Evolutionary conservation across 2,113 vertebrate genomes (phyloP), one percentile per base, ranked within the genome.

Genomic region (Catharus minimus): DNA sequence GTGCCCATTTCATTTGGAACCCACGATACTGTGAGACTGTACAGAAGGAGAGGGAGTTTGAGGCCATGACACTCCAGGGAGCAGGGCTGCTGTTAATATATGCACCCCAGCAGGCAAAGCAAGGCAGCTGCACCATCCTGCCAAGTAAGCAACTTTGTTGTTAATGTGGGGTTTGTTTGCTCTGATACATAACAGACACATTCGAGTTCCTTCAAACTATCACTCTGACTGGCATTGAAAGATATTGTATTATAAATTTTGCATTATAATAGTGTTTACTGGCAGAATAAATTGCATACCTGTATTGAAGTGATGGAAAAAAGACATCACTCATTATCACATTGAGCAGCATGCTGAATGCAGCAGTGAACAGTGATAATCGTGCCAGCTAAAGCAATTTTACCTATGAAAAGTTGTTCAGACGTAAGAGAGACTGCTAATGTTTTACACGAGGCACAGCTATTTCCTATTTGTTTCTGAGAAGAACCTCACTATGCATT

Each of bases 161-260:
- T 88, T 94, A 94, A 96, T 84, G 52, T 89, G 68, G 71, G 89
- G 88, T 92, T 96, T 92, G 95, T 96, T 95, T 96, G 92, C 95
- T 93, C 88, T 94, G 94, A 94, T 95, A 95, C 75, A 83, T 93
- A 95, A 93, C 95, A 96, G 92, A 94, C 78, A 90, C 60, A 71
- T 89, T 92, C 7, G 4, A 86, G 92, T 83, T 95, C 91, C 86
- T 95, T 95, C 90, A 96, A 94, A 84, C 85, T 89, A 93, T 96
- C 90, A 95, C 33, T 90, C 88, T 96, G 94, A 96, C 90, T 95
- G 95, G 86, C 94, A 91, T 21, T 95, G 96, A 95, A 93, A 95
- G 80, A 96, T 96, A 96, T 83, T 96, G 92, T 96, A 97, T 96
- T 96, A 94, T 96, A 95, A 95, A 95, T 97, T 96, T 96, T 95